Conservation (phyloP, 2,113 vertebrate species). For the Chionomys nivalis region DNA sequence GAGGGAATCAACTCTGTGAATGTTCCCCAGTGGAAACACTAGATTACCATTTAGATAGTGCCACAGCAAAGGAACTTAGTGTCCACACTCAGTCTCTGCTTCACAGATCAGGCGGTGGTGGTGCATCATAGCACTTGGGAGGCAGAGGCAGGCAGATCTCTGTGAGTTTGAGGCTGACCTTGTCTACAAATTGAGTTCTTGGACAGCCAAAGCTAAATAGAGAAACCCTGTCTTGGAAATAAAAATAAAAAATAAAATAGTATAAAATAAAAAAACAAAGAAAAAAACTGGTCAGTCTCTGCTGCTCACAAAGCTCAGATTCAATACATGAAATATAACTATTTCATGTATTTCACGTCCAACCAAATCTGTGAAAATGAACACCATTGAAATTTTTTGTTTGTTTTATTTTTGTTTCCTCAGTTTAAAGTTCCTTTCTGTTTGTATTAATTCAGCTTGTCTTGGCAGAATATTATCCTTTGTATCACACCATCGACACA, state of each 20-base stretch:
- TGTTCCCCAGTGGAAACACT: background rate
- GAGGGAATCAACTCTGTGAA: constrained; percentile 31
- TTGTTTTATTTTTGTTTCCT: background rate
- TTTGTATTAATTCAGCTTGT: background rate
- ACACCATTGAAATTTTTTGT: no score
- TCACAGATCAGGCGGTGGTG: background rate
- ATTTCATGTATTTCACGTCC: no score
- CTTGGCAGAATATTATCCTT: background rate
- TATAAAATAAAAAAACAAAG: no score
- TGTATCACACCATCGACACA: background rate
- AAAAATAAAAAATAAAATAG: no score
- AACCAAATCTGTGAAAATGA: constrained; percentile 5
- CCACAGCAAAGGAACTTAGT: background rate
- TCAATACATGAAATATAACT: background rate
- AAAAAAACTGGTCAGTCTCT: no score
- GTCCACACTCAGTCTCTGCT: background rate
- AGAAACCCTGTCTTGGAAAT: no score
- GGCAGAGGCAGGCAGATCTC: no score
- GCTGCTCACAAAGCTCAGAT: background rate
- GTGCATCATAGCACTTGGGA: no score
- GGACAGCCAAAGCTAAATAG: no score
- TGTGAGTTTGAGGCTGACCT: no score
- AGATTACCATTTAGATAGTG: background rate
- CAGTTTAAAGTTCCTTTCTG: background rate
- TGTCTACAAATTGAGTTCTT: no score